phyloP scores from a whole-genome alignment of 2,888 invertebrate genomes.

The Hirtodrosophila histrioides region DNA sequence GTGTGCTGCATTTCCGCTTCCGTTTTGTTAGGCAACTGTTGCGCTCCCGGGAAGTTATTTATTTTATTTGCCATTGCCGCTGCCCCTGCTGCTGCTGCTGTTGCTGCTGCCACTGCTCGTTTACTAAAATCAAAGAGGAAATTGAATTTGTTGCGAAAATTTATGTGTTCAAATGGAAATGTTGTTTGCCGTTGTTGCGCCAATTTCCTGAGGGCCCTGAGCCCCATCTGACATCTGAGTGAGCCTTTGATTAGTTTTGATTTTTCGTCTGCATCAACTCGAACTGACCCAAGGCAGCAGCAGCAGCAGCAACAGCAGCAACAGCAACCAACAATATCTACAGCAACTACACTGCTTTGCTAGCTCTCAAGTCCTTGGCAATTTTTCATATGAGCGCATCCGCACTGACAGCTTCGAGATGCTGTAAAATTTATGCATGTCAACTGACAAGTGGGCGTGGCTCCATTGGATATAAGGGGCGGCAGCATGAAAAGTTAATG shows the following conservation, averaged over 20 bases:
- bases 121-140: constrained; percentile 79
- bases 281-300: constrained; percentile 43
- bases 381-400: constrained; percentile 64
- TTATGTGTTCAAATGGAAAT: constrained; percentile 76
- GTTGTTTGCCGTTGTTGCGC: constrained; percentile 71
- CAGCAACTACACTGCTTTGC: constrained; percentile 1
- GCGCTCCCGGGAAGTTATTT: constrained; percentile 76
- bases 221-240: constrained; percentile 50
- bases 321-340: neutral
- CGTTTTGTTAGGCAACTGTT: constrained; percentile 78
- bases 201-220: constrained; percentile 65
- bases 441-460: constrained; percentile 61
- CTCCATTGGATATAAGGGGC: neutral
- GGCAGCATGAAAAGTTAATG: constrained; percentile 61
- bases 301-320: constrained; percentile 11
- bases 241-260: constrained; percentile 67
- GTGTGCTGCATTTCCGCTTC: constrained; percentile 71
- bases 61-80: constrained; percentile 70
- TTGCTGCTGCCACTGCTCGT: constrained; percentile 61
- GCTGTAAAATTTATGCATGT: constrained; percentile 69
- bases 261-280: constrained; percentile 48
- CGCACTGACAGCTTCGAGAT: constrained; percentile 46
- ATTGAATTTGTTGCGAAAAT: constrained; percentile 79
- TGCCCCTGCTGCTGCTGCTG: constrained; percentile 41
- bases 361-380: constrained; percentile 39